Base-by-base conservation (phyloP, 2,888 invertebrate genomes). In the Apomyelois bistriatella region DNA sequence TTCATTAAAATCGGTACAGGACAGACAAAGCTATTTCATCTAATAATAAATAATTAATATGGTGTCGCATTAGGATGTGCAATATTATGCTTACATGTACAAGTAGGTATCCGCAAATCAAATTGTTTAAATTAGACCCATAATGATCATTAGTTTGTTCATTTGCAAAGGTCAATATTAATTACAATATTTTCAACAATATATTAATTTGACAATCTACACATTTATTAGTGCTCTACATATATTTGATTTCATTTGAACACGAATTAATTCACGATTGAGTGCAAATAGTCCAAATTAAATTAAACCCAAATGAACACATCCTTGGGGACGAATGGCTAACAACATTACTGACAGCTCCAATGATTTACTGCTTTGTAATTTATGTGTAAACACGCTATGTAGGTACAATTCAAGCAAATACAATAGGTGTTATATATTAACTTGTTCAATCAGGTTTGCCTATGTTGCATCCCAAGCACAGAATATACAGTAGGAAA, bases 201-300 rank as follows among this genome's bases (percentile, higher is more conserved):
- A 28, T 28, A 46, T 32, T 32, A 32, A 46, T 32, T 46, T 32
- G 6, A 28, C 32, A 32, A 30, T 13, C 43, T n/a, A 22, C n/a
- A 15, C 9, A 46, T 43, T 43, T 30, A 30, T 1, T 17, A 42
- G 5, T 28, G 22, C 37, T 4, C 6, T 16, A 1, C n/a, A 12
- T 37, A 46, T n/a, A 22, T 37, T 35, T 37, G n/a, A 16, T 36
- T 37, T 16, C 22, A 48, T 37, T 22, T 22, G 40, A 49, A 49
- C 12, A 50, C 41, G 40, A 41, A 50, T 50, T 50, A 50, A 50
- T 50, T 50, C 38, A 50, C 37, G 48, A 48, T 48, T 48, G 48
- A 50, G 30, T 50, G 40, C 49, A 30, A 50, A 50, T 40, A 50
- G 28, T 32, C 16, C 41, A 32, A 50, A 50, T 50, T 50, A 28